Base-by-base conservation (phyloP, 2,888 invertebrate species). In the Phymatocera aterrima region DNA sequence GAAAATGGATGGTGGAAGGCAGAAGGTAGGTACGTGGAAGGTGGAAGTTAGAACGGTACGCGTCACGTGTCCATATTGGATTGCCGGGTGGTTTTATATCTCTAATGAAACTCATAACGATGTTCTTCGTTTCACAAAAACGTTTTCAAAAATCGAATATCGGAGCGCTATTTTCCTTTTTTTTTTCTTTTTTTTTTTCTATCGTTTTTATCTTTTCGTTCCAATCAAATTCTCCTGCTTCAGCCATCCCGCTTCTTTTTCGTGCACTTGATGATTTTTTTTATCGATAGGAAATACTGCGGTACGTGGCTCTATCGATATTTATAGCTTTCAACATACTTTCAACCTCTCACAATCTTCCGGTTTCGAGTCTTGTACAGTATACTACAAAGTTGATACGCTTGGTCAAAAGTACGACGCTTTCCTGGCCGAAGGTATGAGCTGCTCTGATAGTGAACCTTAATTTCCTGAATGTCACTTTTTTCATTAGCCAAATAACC, bases 51-150 rank as follows among this genome's bases (percentile, higher is more conserved):
- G n/a, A n/a, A n/a, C n/a, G n/a, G n/a, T n/a, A 46, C 24, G 46
- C 28, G 40, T 68, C 8, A 40, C 15, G 40, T 46, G 40, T 28
- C 24, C 15, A 28, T 46, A 68, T 68, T 68, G 40, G 40, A 68
- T 68, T n/a, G n/a, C 18, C 68, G 43, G 15, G 46, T 40, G n/a
- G n/a, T 68, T 68, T 60, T 40, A 28, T 68, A 12, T 46, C 46
- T 68, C 68, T 68, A 68, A 68, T 68, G 68, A 68, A 68, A 28
- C 46, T 1, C 12, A 12, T 18, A 18, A 18, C 40, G 1, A 0
- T 18, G 18, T 18, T 0, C 64, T 10, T 6, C 18, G 31, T 12
- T 40, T n/a, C 12, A 21, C n/a, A n/a, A n/a, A n/a, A n/a, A 64
- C 64, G 64, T 64, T 18, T 37, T 12, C 10, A 64, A 18, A 21